Percentiles rank a stretch among this genome's conserved stretches.
phyloP scores from a whole-genome alignment of 2,113 vertebrate species.

The Rhabdomys dilectus region DNA sequence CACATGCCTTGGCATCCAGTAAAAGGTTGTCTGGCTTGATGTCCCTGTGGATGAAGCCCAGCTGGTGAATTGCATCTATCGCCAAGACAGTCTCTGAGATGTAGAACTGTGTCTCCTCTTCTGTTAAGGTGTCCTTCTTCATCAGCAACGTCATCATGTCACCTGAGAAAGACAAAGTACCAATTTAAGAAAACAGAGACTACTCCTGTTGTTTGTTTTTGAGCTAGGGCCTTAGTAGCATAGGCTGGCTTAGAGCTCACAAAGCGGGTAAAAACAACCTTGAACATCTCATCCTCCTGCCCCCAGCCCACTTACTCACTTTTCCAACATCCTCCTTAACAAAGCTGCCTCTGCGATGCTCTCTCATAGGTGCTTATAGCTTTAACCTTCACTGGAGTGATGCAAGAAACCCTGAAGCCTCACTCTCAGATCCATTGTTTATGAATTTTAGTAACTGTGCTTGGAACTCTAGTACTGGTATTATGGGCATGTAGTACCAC shows the following conservation, averaged over 20 bases:
- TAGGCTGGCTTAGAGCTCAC: background rate
- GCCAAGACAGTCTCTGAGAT: constrained; percentile 98
- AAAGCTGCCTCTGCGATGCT: background rate
- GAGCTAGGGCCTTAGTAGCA: background rate
- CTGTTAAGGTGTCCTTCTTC: constrained; percentile 99
- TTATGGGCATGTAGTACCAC: background rate
- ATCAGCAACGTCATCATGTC: constrained; percentile 99
- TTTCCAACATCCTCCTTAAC: background rate
- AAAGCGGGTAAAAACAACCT: background rate
- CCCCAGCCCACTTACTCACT: background rate
- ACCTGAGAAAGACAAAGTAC: constrained; percentile 85
- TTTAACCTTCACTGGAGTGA: background rate
- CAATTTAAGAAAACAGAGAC: background rate
- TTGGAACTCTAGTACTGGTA: background rate
- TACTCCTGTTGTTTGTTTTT: background rate
- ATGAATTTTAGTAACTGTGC: background rate
- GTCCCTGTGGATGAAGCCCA: constrained; percentile 98
- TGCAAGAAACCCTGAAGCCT: background rate
- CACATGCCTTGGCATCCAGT: constrained; percentile 94
- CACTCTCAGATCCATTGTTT: background rate
- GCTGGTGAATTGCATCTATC: constrained; percentile 98
- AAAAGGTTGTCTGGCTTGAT: constrained; percentile 99
- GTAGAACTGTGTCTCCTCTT: constrained; percentile 99
- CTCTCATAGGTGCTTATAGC: background rate
- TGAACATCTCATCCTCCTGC: background rate